Conservation (phyloP, 2,113 vertebrate genomes). For the Condylura cristata region DNA sequence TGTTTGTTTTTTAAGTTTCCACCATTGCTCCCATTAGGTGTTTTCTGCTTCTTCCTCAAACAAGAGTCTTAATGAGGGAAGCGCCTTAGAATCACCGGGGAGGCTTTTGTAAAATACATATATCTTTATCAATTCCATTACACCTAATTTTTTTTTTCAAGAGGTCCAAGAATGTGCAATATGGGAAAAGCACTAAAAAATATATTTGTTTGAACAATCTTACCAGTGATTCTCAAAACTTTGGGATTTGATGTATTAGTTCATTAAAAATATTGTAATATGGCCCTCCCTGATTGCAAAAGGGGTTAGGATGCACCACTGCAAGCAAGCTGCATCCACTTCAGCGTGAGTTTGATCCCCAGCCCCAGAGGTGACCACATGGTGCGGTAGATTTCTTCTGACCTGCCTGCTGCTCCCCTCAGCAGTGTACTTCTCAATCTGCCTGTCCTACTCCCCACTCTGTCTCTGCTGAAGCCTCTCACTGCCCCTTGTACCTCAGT, state of each 20-base stretch:
- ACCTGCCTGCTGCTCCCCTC: no score
- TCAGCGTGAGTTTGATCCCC: no score
- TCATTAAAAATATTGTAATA: neutral
- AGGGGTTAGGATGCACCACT: no score
- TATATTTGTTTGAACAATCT: neutral
- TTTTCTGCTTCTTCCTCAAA: neutral
- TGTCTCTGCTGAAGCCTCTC: no score
- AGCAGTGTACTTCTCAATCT: no score
- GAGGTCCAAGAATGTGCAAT: neutral
- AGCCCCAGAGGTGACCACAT: no score
- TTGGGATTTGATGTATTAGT: neutral
- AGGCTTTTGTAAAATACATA: neutral
- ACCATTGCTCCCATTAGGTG: neutral
- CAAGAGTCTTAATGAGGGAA: neutral
- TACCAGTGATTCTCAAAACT: neutral
- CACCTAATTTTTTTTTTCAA: neutral
- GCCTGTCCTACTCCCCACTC: no score
- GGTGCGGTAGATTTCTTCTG: no score
- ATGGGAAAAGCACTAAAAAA: neutral
- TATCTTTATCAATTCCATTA: no score
- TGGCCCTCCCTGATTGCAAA: no score
- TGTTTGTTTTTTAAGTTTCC: neutral
- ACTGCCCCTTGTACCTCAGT: no score
- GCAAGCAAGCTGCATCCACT: no score
- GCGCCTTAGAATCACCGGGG: neutral